A percentile compares a stretch with the other conserved stretches of the same genome.
These are phyloP conservation scores for Acanthosepion pharaonis DNA, from an alignment of 2,888 invertebrate genomes.

Conservation along the genomic window DNA sequence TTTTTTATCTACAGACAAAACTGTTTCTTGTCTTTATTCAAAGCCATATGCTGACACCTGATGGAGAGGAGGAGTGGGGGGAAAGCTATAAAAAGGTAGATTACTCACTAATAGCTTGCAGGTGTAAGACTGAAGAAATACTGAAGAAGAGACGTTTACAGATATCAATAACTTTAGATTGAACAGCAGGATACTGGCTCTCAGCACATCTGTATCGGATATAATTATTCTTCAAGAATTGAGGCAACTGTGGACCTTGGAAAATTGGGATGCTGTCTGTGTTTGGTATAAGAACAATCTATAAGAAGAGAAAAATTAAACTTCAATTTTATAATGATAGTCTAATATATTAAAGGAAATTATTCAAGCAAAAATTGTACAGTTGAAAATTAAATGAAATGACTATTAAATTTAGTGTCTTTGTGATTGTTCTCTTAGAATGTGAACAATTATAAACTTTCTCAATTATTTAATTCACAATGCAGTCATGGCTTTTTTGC, in stretches of 20 bases:
- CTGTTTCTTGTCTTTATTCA: too few species aligned
- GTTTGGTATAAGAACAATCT: slow-evolving; percentile 84
- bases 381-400: too few species aligned
- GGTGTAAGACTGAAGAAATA: slow-evolving; percentile 88
- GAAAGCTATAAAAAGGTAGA: neutral
- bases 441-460: too few species aligned
- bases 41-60: neutral
- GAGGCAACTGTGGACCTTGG: slow-evolving; percentile 78
- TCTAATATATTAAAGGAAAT: neutral
- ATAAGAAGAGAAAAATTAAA: slow-evolving; percentile 41
- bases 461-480: too few species aligned
- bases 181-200: slow-evolving; percentile 81
- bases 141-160: slow-evolving; percentile 89
- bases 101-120: slow-evolving; percentile 84
- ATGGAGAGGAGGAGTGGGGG: too few species aligned
- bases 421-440: too few species aligned
- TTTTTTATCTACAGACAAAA: too few species aligned
- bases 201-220: slow-evolving; percentile 86
- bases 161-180: slow-evolving; percentile 81
- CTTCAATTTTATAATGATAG: neutral
- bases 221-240: slow-evolving; percentile 83
- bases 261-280: slow-evolving; percentile 82
- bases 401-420: too few species aligned
- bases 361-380: neutral
- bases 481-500: too few species aligned